Base-by-base conservation (phyloP, 2,888 invertebrate genomes). In the Aleiodes testaceus region DNA sequence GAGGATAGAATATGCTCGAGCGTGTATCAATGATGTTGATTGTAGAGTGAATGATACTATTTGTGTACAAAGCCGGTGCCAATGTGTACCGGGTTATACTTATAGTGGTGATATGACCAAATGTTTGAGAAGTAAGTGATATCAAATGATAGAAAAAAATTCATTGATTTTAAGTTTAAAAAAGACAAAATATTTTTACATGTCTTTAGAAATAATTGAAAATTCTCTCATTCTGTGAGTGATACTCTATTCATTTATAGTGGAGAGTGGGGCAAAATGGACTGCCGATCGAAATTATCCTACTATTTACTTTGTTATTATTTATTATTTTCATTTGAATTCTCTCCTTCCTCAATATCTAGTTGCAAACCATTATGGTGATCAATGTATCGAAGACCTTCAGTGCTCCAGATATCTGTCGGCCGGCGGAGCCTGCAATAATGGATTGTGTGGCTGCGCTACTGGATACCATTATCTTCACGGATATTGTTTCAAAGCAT, bases 391-490 rank as follows among this genome's bases (percentile, higher is more conserved):
- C 11, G 84, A 84, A 61, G 77, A 79, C 11, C 30, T 75, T 7
- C 83, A 84, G 67, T 84, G 84, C 63, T 79, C 80, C 2, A 64
- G 68, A 64, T 79, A 78, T 71, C 75, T 84, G 50, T 67, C 68
- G 3, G 69, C 61, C 4, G 84, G 84, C 66, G 82, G 74, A 30
- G 68, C 45, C 44, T 84, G 84, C 66, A 49, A 70, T 3, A 55
- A 77, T n/a, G 70, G 74, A 18, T 47, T n/a, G 14, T 84, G 84
- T 68, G 68, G 30, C 1, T 84, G 84, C 68, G 55, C 52, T 11
- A 52, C 74, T 7, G 81, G 81, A 47, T 84, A 79, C 68, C 81
- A 84, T 68, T 84, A 84, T 66, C 63, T 81, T 4, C 82, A 82
- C 53, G 84, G 84, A 3, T 75, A 74, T 59, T 84, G 84, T 66